These are phyloP conservation scores for Aphelocoma californica DNA, from an alignment of 2,797 vertebrate genomes.

Conservation along the genomic window DNA sequence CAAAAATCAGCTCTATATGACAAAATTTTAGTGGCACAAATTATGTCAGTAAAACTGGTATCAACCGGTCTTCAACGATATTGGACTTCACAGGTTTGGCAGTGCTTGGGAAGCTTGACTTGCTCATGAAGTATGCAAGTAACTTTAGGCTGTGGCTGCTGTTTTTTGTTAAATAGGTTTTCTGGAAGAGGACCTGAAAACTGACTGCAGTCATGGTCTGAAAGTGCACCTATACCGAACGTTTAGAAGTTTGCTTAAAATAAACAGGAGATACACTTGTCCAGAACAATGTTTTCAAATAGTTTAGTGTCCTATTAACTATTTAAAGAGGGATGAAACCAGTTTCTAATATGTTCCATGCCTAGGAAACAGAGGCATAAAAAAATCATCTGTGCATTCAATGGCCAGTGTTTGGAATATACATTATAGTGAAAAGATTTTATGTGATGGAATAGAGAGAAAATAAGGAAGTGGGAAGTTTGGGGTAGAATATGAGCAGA, in stretches of 20 bases:
- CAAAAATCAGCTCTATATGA: not conserved
- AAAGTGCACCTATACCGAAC: not conserved
- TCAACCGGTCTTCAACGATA: fast-evolving
- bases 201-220: not conserved
- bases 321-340: not conserved
- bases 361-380: not conserved
- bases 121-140: not conserved
- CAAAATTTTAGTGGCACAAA: not conserved
- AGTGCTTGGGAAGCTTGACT: not conserved
- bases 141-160: not conserved
- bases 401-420: not conserved
- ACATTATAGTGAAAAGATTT: not conserved
- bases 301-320: not conserved
- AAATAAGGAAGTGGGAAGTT: not conserved
- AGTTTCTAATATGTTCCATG: not conserved
- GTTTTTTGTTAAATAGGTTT: not conserved
- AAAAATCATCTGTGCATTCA: not conserved
- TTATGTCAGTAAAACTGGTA: not conserved
- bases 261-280: not conserved
- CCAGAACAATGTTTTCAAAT: not conserved
- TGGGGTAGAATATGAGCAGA: not conserved
- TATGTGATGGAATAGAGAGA: not conserved
- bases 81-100: not conserved
- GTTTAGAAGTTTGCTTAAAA: not conserved
- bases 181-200: not conserved